These are phyloP conservation scores for Artemia sp. DNA, from an alignment of 2,888 invertebrate genomes.

Conservation along the genomic window DNA sequence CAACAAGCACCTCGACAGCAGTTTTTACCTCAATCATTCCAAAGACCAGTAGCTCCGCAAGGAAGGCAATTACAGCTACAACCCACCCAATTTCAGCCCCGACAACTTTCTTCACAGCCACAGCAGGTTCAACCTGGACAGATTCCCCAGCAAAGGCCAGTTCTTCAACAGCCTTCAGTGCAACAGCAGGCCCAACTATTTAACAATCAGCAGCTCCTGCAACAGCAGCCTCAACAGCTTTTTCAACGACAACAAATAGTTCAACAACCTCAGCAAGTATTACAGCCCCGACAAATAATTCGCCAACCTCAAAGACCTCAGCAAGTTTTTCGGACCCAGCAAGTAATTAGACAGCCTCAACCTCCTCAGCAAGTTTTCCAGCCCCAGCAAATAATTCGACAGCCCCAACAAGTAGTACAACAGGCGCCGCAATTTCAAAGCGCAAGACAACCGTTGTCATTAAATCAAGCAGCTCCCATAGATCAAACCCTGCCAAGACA, in stretches of 20 bases:
- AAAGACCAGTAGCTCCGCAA: neutral
- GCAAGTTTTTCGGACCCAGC: neutral
- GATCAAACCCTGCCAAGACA: neutral
- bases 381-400: neutral
- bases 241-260: neutral
- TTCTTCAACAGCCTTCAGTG: neutral
- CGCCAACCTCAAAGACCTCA: neutral
- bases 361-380: neutral
- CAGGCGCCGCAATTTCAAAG: neutral
- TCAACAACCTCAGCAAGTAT: neutral
- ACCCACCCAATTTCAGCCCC: neutral
- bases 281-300: neutral
- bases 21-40: too few relatives aligned
- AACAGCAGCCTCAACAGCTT: neutral
- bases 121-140: neutral
- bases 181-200: slow-evolving; percentile 6
- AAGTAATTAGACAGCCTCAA: neutral
- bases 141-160: neutral
- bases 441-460: neutral
- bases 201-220: neutral
- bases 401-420: neutral
- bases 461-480: slow-evolving; percentile 2
- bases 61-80: slow-evolving; percentile 7
- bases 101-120: neutral
- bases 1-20: neutral